Evolutionary conservation across 2,888 invertebrate genomes (phyloP), one percentile per base, ranked within the genome.

Genomic region (Melangyna quadrimaculata): DNA sequence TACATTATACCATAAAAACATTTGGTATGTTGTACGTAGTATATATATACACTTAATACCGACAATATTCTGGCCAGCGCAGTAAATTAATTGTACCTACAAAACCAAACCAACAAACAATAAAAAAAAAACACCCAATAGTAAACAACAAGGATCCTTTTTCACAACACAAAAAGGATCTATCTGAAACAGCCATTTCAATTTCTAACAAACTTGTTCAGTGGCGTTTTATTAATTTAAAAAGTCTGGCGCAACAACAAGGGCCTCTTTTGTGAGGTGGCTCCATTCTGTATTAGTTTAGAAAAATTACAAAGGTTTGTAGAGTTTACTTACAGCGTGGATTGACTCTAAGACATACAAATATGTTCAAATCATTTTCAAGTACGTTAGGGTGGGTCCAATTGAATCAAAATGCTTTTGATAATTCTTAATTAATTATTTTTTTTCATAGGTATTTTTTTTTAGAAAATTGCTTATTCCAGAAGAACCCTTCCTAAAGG

Each of bases 131-230:
- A 43, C n/a, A 55, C 9, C 17, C 27, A 29, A 48, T 12, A 24
- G 5, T 29, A 55, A 74, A 45, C 45, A 78, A 51, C 22, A 57
- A 19, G 29, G 55, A 48, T 19, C 32, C 57, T 29, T 51, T 69
- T 70, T 80, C 77, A 35, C 48, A 73, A 70, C 40, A 69, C 17
- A 10, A 67, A 86, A 81, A 70, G 77, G 77, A 78, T 81, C 69
- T 86, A 73, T 86, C 70, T 81, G 48, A 81, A 86, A 81, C 70
- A 78, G 43, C 70, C 74, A 75, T 79, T 71, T 75, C 70, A 57
- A 74, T 69, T 70, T 72, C 63, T 63, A 51, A 59, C 6, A 27
- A 14, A 8, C 24, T 51, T 24, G 35, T 22, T 17, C 59, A 59
- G 59, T 37, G 35, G 59, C 35, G 59, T 37, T 59, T 22, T 37